A percentile compares a stretch with the other conserved stretches of the same genome.
Evolutionary conservation across 2,888 invertebrate species (phyloP).

Genomic region (Tuberolachnus salignus): DNA sequence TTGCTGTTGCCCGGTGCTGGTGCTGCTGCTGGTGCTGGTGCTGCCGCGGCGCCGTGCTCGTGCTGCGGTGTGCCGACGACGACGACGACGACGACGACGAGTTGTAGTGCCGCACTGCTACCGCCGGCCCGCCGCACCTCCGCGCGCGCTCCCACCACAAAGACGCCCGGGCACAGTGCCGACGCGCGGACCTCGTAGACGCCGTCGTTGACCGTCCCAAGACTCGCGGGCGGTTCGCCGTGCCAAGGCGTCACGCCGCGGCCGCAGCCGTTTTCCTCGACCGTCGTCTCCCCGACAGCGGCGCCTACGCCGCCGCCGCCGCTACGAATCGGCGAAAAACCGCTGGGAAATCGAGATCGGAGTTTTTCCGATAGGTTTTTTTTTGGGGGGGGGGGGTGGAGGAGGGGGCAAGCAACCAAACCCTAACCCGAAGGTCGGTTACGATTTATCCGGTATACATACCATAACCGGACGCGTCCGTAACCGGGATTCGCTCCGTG

Average conservation of each 20-base stretch:
- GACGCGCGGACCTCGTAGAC: too few relatives aligned
- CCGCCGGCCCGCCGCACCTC: conserved; percentile 15
- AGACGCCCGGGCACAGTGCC: background rate
- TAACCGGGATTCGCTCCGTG: too few relatives aligned
- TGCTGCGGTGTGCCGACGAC: background rate
- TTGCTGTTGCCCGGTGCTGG: background rate
- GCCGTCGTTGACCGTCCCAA: too few relatives aligned
- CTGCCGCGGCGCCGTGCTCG: background rate
- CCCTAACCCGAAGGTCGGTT: too few relatives aligned
- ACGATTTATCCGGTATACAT: too few relatives aligned
- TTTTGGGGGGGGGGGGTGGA: too few relatives aligned
- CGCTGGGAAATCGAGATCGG: background rate
- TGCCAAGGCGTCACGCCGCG: too few relatives aligned
- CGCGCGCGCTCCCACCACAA: background rate
- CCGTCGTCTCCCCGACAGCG: background rate
- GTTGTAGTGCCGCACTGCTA: background rate
- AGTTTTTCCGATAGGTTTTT: too few relatives aligned
- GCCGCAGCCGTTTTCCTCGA: background rate
- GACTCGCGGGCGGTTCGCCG: background rate
- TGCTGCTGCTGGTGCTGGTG: conserved; percentile 14
- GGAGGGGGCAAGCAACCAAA: too few relatives aligned
- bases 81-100: too few relatives aligned
- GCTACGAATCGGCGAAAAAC: too few relatives aligned
- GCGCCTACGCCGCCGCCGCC: background rate
- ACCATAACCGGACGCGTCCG: too few relatives aligned